Conservation (phyloP, 2,888 invertebrate genomes). For the Fragum whitleyi region DNA sequence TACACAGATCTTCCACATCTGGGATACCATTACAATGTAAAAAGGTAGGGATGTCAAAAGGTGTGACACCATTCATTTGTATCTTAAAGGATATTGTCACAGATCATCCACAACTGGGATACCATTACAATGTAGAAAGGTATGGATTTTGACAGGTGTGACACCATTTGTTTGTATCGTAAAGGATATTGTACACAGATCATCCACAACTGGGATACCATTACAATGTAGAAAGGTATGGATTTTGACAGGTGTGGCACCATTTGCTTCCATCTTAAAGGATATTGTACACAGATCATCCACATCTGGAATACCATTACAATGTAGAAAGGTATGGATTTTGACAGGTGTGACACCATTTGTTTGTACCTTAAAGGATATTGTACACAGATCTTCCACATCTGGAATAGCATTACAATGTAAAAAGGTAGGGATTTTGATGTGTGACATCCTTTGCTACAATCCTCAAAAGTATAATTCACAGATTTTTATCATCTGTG, state of each 20-base stretch:
- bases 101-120: slow-evolving; percentile 76
- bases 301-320: slow-evolving; percentile 74
- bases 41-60: slow-evolving; percentile 86
- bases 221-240: slow-evolving; percentile 84
- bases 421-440: slow-evolving; percentile 84
- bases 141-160: slow-evolving; percentile 87
- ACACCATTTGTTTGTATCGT: slow-evolving; percentile 89
- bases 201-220: slow-evolving; percentile 73
- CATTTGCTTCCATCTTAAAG: slow-evolving; percentile 89
- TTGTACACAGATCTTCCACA: slow-evolving; percentile 85
- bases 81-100: slow-evolving; percentile 88
- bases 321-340: slow-evolving; percentile 85
- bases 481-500: slow-evolving; percentile 78
- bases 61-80: slow-evolving; percentile 89
- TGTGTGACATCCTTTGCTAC: slow-evolving; percentile 90
- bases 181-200: slow-evolving; percentile 87
- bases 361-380: slow-evolving; percentile 89
- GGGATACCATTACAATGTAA: slow-evolving; percentile 82
- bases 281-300: slow-evolving; percentile 86
- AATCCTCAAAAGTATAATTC: slow-evolving; percentile 88
- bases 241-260: slow-evolving; percentile 87
- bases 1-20: slow-evolving; percentile 82
- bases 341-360: slow-evolving; percentile 90
- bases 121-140: slow-evolving; percentile 84
- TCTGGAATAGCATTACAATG: slow-evolving; percentile 79